Evolutionary conservation across 35 echinoderm and acorn worm species (phyloP).

Genomic region (Lytechinus variegatus): DNA sequence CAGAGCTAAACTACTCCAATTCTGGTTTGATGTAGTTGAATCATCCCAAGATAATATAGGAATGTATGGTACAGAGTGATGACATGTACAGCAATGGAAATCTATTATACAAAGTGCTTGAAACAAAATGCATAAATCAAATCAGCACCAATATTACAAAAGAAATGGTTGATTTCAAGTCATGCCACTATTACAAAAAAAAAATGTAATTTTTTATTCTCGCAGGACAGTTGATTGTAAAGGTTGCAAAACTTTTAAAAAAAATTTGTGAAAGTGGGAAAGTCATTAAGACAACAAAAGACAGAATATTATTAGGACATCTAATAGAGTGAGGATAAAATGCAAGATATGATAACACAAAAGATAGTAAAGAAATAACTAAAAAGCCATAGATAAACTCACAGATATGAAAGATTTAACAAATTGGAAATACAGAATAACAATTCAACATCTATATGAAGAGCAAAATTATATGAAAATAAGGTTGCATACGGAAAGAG

Average conservation of each 20-base stretch:
- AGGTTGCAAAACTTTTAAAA: too few species aligned
- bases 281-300: neutral
- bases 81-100: neutral
- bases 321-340: neutral
- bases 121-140: too few species aligned
- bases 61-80: neutral
- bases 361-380: neutral
- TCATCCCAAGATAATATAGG: neutral
- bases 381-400: neutral
- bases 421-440: neutral
- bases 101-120: too few species aligned
- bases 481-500: neutral
- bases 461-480: neutral
- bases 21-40: neutral
- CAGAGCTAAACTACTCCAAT: neutral
- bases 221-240: too few species aligned
- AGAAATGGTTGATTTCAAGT: too few species aligned
- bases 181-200: too few species aligned
- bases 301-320: neutral
- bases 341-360: neutral
- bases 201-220: too few species aligned
- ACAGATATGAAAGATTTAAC: neutral
- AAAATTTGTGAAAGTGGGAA: too few species aligned
- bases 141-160: too few species aligned
- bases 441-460: neutral